phyloP scores from a whole-genome alignment of 2,113 vertebrate genomes.

The Bos javanicus region DNA sequence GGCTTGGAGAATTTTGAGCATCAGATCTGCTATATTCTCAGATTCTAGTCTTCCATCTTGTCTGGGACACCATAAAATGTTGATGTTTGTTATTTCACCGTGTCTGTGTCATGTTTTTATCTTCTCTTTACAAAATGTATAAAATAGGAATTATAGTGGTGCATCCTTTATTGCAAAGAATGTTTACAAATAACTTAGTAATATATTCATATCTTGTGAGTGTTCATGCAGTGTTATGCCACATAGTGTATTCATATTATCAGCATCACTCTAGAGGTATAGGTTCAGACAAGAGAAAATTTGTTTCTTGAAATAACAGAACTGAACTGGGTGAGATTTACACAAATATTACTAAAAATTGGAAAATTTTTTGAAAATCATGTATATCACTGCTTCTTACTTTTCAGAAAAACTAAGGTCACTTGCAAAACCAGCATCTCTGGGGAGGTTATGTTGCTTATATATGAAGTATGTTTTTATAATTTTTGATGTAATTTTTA shows the following conservation, averaged over 20 bases:
- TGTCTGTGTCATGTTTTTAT: not conserved
- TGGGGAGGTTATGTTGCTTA: not conserved
- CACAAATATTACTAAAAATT: not conserved
- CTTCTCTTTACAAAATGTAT: not conserved
- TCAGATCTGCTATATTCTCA: not conserved
- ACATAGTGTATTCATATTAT: not conserved
- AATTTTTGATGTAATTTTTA: not conserved
- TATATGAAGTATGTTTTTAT: not conserved
- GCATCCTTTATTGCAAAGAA: not conserved
- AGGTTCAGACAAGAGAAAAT: not conserved
- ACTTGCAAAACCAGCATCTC: not conserved
- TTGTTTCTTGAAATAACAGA: not conserved
- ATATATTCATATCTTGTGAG: not conserved
- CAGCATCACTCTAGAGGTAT: not conserved
- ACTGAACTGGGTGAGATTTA: not conserved
- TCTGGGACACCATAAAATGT: not conserved
- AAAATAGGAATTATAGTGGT: not conserved
- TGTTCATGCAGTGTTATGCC: not conserved
- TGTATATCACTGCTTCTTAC: not conserved
- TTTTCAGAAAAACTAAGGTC: not conserved
- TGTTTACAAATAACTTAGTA: not conserved
- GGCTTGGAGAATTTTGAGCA: too few species aligned
- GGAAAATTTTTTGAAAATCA: not conserved
- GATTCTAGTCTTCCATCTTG: not conserved
- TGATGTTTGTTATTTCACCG: not conserved